Percentiles rank a stretch among this genome's conserved stretches.
Evolutionary conservation across 2,888 invertebrate species (phyloP).

Genomic region (Petrophora chlorosata): DNA sequence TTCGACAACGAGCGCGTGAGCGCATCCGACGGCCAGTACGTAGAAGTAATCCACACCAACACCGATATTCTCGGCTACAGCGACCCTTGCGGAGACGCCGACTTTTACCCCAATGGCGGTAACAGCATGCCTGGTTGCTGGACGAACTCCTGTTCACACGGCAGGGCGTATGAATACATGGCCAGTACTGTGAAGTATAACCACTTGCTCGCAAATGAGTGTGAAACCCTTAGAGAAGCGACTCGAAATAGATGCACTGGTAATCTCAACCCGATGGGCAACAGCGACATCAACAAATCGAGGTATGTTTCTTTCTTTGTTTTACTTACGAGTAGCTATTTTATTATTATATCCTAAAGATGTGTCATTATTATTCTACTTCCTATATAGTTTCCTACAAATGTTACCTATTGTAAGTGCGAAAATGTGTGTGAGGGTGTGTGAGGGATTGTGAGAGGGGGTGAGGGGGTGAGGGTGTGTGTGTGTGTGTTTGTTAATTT

Average conservation of each 20-base stretch:
- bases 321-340: neutral
- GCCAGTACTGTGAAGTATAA: slow-evolving; percentile 56
- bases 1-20: slow-evolving; percentile 47
- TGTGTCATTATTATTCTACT: too few relatives aligned
- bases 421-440: too few relatives aligned
- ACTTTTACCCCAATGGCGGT: slow-evolving; percentile 70
- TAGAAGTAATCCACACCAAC: slow-evolving; percentile 73
- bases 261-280: slow-evolving; percentile 52
- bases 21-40: slow-evolving; percentile 59
- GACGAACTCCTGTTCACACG: slow-evolving; percentile 60
- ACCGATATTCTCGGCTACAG: slow-evolving; percentile 50
- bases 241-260: slow-evolving; percentile 51
- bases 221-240: slow-evolving; percentile 46
- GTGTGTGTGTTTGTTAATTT: too few relatives aligned
- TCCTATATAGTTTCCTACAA: too few relatives aligned
- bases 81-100: slow-evolving; percentile 59
- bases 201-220: slow-evolving; percentile 56
- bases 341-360: too few relatives aligned
- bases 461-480: too few relatives aligned
- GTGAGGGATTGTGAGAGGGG: too few relatives aligned
- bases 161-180: slow-evolving; percentile 57
- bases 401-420: too few relatives aligned
- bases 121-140: slow-evolving; percentile 63
- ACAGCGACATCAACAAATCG: slow-evolving; percentile 53
- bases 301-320: slow-evolving; percentile 39